A percentile compares a stretch with the other conserved stretches of the same genome.
phyloP scores from a whole-genome alignment of 2,113 vertebrate genomes.

The Pteropus alecto region DNA sequence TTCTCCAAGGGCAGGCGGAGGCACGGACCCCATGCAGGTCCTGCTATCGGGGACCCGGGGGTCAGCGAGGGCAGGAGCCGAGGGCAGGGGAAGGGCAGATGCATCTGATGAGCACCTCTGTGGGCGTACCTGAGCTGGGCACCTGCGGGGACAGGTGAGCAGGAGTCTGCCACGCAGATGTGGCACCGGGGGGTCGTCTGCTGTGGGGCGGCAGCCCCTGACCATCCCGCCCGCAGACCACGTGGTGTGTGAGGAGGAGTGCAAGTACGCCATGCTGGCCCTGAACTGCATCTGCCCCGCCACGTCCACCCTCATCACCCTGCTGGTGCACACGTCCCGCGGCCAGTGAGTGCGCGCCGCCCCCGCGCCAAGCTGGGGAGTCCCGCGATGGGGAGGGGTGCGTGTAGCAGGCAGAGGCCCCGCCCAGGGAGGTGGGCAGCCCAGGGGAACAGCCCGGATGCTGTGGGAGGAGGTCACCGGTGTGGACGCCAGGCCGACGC shows the following conservation, averaged over 20 bases:
- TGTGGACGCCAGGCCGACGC: too few relatives aligned
- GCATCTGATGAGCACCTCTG: neutral
- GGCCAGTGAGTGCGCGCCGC: constrained; percentile 86
- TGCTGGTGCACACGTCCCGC: constrained; percentile 89
- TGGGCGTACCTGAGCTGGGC: rapidly evolving
- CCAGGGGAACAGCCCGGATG: neutral
- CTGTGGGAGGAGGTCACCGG: neutral
- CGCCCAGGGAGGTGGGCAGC: neutral
- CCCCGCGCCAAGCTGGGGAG: neutral
- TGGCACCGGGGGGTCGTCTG: rapidly evolving
- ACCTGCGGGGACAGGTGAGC: neutral
- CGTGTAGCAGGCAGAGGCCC: neutral
- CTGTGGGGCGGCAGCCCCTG: neutral
- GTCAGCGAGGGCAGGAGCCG: neutral
- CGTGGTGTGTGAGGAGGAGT: constrained; percentile 90
- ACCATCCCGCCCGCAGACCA: constrained; percentile 82
- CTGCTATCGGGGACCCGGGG: neutral
- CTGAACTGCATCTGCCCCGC: constrained; percentile 90
- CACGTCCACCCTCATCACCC: constrained; percentile 90
- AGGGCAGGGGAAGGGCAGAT: neutral
- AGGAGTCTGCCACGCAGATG: neutral
- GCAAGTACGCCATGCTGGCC: constrained; percentile 90
- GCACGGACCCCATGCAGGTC: neutral
- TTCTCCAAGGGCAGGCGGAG: neutral
- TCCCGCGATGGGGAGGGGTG: neutral